Evolutionary conservation across 1,140 invertebrate species (phyloP), one percentile per base, ranked within the genome.

Genomic region (Penaeus indicus): DNA sequence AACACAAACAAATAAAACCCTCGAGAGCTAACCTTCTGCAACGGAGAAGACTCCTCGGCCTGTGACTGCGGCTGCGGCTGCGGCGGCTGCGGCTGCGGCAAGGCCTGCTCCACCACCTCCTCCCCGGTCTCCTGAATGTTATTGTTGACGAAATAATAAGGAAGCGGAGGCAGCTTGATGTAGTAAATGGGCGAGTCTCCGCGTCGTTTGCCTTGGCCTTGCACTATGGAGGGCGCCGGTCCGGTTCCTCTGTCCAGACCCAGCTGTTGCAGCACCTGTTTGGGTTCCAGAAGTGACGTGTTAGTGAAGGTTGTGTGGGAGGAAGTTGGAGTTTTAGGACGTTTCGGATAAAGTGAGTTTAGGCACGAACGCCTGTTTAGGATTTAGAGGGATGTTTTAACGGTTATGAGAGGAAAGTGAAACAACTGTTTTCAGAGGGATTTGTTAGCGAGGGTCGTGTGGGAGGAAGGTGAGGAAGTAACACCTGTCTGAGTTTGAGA

Each of bases 181-280:
- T 88, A 88, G 72, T 88, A 88, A 13, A 88, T 78, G 54, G 87
- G 87, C 19, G 87, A 88, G n/a, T 88, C 87, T 18, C 62, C 87
- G 32, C 84, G 67, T 7, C 87, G 27, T 25, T 84, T 54, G 69
- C 64, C 78, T 11, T 84, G 38, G 3, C 67, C 87, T 38, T 63
- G 69, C 1, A 72, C 78, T 13, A 88, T 72, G 60, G 21, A 22
- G 5, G 87, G 87, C 0, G 64, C 10, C 3, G n/a, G 10, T 38
- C 22, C 38, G 32, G 54, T 67, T 60, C 78, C 86, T 21, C 81
- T 54, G 61, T 88, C 67, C 42, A 88, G 67, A 5, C 87, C 87
- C 61, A 88, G 25, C 8, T 38, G 54, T 38, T 84, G 81, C 60
- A 88, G n/a, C 32, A 88, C 54, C 87, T 88, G 67, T 47, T 60